Conservation (phyloP, 2,888 invertebrate genomes). For the Cenopis cana region DNA sequence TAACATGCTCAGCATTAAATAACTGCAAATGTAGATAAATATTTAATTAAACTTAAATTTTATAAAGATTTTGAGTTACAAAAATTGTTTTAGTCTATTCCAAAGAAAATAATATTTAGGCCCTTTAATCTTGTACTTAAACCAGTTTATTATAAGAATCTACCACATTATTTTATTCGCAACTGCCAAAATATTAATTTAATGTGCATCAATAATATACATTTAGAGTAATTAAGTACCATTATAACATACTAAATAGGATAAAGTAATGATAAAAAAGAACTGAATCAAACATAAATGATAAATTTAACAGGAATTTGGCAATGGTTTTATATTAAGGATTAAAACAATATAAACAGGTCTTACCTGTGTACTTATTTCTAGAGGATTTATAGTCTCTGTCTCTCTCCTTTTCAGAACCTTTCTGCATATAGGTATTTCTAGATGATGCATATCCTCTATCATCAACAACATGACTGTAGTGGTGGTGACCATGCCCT, state of each 20-base stretch:
- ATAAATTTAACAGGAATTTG: not conserved
- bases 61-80: not conserved
- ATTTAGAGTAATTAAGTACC: not conserved
- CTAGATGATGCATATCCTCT: constrained; percentile 86
- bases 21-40: not conserved
- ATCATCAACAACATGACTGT: constrained; percentile 74
- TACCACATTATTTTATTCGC: constrained; percentile 11
- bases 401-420: constrained; percentile 94
- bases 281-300: not conserved
- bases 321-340: not conserved
- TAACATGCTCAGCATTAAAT: not conserved
- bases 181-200: constrained; percentile 6
- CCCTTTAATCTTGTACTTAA: not conserved
- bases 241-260: not conserved
- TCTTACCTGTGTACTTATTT: constrained; percentile 94
- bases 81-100: not conserved
- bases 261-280: not conserved
- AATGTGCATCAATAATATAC: not conserved
- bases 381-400: constrained; percentile 95
- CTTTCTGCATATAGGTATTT: constrained; percentile 87
- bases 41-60: not conserved
- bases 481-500: constrained; percentile 71
- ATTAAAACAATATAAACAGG: not conserved
- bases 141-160: not conserved
- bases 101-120: not conserved